Percentiles rank a stretch among this genome's conserved stretches.
Evolutionary conservation across 2,113 vertebrate genomes (phyloP).

Genomic region (Seriola aureovittata): DNA sequence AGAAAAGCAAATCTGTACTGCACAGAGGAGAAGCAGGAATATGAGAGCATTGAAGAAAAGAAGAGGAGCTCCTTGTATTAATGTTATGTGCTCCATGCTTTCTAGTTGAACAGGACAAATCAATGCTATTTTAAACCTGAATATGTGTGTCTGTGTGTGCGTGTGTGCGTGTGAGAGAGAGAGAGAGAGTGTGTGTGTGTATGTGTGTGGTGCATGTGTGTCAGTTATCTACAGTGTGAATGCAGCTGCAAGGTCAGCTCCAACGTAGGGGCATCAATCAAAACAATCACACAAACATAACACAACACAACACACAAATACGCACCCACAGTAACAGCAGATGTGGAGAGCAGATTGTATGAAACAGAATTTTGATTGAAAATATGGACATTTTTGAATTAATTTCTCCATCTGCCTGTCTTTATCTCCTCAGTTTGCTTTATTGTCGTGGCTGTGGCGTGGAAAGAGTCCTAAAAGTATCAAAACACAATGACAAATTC

Average conservation of each 20-base stretch:
- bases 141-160: conserved; percentile 28
- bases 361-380: conserved; percentile 11
- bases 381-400: conserved; percentile 21
- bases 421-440: neutral
- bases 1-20: neutral
- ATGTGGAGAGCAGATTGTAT: conserved; percentile 27
- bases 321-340: conserved; percentile 17
- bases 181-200: too few relatives aligned
- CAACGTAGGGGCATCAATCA: conserved; percentile 55
- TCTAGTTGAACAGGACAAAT: conserved; percentile 52
- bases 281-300: conserved; percentile 38
- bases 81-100: conserved; percentile 54
- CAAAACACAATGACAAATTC: neutral
- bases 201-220: conserved; percentile 24
- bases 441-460: too few relatives aligned
- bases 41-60: neutral
- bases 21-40: neutral
- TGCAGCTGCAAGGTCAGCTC: conserved; percentile 67
- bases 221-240: conserved; percentile 54
- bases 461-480: conserved; percentile 3
- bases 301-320: neutral
- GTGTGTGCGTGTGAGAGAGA: conserved; percentile 41
- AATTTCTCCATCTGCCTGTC: neutral
- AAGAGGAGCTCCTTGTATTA: conserved; percentile 22
- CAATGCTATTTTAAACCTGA: conserved; percentile 46